phyloP scores from a whole-genome alignment of 2,113 vertebrate species.

The Mobula birostris region DNA sequence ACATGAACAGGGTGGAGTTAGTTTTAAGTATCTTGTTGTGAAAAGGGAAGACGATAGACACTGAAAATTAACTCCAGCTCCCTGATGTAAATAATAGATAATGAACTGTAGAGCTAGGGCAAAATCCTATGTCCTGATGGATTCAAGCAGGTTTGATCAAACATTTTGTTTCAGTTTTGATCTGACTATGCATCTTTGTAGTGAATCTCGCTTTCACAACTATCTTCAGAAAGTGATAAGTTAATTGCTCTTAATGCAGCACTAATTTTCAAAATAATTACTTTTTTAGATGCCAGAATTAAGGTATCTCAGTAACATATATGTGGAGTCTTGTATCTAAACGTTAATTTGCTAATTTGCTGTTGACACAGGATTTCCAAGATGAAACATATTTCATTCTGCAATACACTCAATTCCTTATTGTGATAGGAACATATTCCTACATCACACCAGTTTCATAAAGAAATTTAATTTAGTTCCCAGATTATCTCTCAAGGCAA shows the following conservation, averaged over 20 bases:
- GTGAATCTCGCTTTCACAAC: background rate
- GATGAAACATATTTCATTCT: background rate
- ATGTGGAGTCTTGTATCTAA: background rate
- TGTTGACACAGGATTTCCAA: background rate
- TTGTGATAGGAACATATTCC: background rate
- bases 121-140: background rate
- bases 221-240: background rate
- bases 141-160: background rate
- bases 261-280: background rate
- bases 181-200: background rate
- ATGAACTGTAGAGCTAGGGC: background rate
- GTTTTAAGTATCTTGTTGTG: background rate
- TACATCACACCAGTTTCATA: background rate
- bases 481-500: conserved; percentile 5
- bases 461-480: conserved; percentile 26
- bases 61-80: background rate
- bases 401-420: background rate
- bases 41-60: background rate
- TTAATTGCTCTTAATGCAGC: background rate
- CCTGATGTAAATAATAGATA: background rate
- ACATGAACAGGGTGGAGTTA: background rate
- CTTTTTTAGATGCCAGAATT: background rate
- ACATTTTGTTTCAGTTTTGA: background rate
- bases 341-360: background rate
- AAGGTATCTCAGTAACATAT: background rate